Base-by-base conservation (phyloP, 2,888 invertebrate genomes). In the Norana najaformis region DNA sequence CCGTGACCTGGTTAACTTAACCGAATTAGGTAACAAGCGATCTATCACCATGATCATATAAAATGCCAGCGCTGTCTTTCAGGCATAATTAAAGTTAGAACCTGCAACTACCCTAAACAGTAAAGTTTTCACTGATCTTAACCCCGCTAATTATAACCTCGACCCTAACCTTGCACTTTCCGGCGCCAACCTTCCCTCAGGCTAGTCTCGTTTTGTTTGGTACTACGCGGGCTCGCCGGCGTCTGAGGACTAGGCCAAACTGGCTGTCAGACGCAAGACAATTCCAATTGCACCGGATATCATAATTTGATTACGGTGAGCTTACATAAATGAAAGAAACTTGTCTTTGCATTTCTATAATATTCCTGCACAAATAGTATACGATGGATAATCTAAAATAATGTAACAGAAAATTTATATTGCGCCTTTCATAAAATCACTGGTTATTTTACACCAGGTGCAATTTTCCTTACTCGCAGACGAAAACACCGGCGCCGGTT, bases 401-500 rank as follows among this genome's bases (percentile, higher is more conserved):
- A 11, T 69, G 11, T 16, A 30, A n/a, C 11, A 0, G 1, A 69
- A 30, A 69, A 69, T 69, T 69, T 30, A 69, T 2, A 69, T 11
- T n/a, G 69, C 69, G 69, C 11, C n/a, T 69, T 69, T 69, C 1
- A 5, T 69, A n/a, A 0, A 0, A 13, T n/a, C 16, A 16, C 8
- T 69, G n/a, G n/a, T 2, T 30, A 1, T 16, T 13, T 69, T n/a
- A 69, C n/a, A 69, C n/a, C 69, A 6, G 69, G n/a, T 69, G 69
- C n/a, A n/a, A n/a, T 8, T 69, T 69, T 69, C 69, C 30, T 69
- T 2, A 4, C 30, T n/a, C 13, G 69, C 69, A 69, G 69, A 69
- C 69, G 69, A 85, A 85, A 35, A 85, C 85, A 85, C 20, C 23
- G 85, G 85, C 85, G 85, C 36, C 85, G 85, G 85, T 20, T 35